Percentiles rank a stretch among this genome's conserved stretches.
Conservation (phyloP, 2,888 invertebrate genomes). For the Macrophya alboannulata region DNA sequence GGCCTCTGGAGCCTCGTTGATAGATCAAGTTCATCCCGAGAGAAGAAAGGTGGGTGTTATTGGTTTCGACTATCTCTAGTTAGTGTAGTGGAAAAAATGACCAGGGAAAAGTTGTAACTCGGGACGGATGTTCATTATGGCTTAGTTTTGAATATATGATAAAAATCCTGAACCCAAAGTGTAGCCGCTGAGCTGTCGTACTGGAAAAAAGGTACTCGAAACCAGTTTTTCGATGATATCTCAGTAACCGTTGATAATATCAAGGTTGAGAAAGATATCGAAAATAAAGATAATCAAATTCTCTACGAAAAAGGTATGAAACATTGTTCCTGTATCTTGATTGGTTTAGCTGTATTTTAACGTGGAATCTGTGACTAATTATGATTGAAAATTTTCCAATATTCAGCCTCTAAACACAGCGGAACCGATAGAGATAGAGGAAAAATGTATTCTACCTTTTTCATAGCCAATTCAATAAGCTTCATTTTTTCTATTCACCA, state of each 20-base stretch:
- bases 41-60: constrained; percentile 84
- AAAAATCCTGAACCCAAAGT: not conserved
- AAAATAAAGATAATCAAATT: not conserved
- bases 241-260: not conserved
- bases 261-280: not conserved
- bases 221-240: not conserved
- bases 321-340: not conserved
- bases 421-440: constrained; percentile 25
- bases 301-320: not conserved
- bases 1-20: constrained; percentile 88
- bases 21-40: constrained; percentile 91
- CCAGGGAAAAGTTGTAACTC: not conserved
- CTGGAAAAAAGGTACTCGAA: not conserved
- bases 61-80: not conserved
- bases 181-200: too few species aligned
- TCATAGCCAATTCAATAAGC: not conserved
- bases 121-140: not conserved
- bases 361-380: too few species aligned
- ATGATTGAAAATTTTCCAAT: not conserved
- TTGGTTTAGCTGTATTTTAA: not conserved
- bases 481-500: not conserved
- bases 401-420: not conserved
- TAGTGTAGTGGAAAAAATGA: not conserved
- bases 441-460: not conserved
- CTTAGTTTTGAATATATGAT: not conserved